Base-by-base conservation (phyloP, 2,797 vertebrate genomes). In the Kryptopterus vitreolus region DNA sequence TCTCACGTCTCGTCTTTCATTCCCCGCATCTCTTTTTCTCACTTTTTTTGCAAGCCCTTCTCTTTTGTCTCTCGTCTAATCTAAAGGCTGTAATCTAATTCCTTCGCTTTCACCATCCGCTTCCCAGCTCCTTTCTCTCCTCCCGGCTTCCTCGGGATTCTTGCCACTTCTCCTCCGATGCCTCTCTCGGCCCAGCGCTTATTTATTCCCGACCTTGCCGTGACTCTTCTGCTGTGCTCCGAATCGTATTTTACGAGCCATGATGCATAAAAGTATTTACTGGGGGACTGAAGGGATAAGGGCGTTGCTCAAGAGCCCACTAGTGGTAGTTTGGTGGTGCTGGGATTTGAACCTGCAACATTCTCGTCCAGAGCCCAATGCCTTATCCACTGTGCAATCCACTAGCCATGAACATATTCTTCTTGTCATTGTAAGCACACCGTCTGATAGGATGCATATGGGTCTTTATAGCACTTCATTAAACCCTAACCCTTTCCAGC, bases 81-180 rank as follows among this genome's bases (percentile, higher is more conserved):
- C 52, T 38, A 57, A 73, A 38, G 13, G 52, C 70, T 57, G 31
- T 38, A 73, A 73, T 57, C 71, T 74, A 74, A 74, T 74, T 74
- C 53, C 33, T 58, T 57, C 8, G 2, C 3, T 74, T 58, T 43
- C 71, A 43, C 53, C n/a, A 26, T 57, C 70, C 52, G 15, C 11
- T 31, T 35, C 2, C 11, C 52, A 16, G 52, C 52, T 73, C 24
- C 22, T 26, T 43, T 43, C 53, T 74, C 53, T 74, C 22, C 15
- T 18, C 71, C 29, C 12, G 29, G n/a, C 69, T 53, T 53, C 53
- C 69, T 33, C 29, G 7, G 7, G 18, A 72, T 11, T 43, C 33
- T 58, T 9, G 26, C n/a, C 33, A 43, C 33, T 26, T 58, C 35
- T n/a, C 35, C 53, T 18, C 52, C 53, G 35, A 31, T 33, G 69